Evolutionary conservation across 2,797 vertebrate species (phyloP).

Genomic region (Trachurus trachurus): DNA sequence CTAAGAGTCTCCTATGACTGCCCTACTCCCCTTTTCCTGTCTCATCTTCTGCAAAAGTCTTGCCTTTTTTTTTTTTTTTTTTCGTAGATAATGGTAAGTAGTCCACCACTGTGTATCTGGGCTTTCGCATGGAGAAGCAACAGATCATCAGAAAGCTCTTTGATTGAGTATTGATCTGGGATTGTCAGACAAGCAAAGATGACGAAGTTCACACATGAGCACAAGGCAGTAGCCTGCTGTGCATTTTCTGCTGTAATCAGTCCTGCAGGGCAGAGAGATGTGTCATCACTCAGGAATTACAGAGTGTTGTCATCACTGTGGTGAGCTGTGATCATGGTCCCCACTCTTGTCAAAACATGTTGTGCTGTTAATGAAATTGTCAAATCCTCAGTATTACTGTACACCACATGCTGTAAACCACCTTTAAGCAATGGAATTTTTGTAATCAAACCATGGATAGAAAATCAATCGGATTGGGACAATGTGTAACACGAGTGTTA

Average conservation of each 20-base stretch:
- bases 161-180: constrained; percentile 83
- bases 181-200: constrained; percentile 72
- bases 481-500: constrained; percentile 36
- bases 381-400: constrained; percentile 50
- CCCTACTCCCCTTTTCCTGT: background rate
- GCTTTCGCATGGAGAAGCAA: constrained; percentile 24
- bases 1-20: background rate
- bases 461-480: constrained; percentile 53
- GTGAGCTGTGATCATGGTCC: constrained; percentile 40
- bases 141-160: constrained; percentile 64
- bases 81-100: background rate
- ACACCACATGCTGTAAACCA: constrained; percentile 22
- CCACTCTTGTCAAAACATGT: constrained; percentile 46
- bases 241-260: constrained; percentile 61
- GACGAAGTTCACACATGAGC: constrained; percentile 68
- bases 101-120: constrained; percentile 10
- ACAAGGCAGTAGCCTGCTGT: constrained; percentile 38
- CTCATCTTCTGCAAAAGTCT: constrained; percentile 8
- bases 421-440: constrained; percentile 41
- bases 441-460: constrained; percentile 49
- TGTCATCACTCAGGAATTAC: constrained; percentile 53
- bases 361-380: constrained; percentile 59
- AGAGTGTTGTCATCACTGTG: constrained; percentile 30
- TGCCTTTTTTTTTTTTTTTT: background rate
- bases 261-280: constrained; percentile 31